Evolutionary conservation across 2,113 vertebrate species (phyloP), one percentile per base, ranked within the genome.

Genomic region (Aegotheles bennettii): DNA sequence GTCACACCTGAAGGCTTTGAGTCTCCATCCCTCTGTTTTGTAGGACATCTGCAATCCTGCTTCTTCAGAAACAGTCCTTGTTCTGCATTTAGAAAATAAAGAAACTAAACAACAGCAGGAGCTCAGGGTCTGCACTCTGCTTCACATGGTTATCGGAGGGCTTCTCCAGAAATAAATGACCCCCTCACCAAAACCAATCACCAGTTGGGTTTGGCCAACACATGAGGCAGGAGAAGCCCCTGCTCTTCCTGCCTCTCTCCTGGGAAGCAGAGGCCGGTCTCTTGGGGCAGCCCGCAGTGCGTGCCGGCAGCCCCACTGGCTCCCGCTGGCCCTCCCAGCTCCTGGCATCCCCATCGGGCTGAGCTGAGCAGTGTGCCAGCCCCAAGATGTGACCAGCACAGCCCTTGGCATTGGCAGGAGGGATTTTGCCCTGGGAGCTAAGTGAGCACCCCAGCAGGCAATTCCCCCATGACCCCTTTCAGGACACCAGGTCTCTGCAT

Each of bases 221-320:
- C 1, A 0, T 18, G 42, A 93, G 74, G 47, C 17, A 45, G 53
- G 29, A 68, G 28, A 48, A 20, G 3, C 6, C 45, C 5, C 25
- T 81, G 26, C 36, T 61, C 45, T 87, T 18, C 9, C 36, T 1
- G 0, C 48, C 51, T 38, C 28, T 87, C 9, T 51, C 43, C 28
- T 64, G 54, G 40, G n/a, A 64, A 40, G n/a, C 2, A 1, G 24
- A 76, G 25, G 4, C n/a, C 8, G 6, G n/a, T 40, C 36, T 68
- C 53, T 29, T 26, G 45, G 53, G 45, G 56, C 31, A 83, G 54
- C 23, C 35, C 9, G 43, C 12, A 2, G 47, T 59, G 40, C 4
- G 0, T 83, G 36, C 6, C 25, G 26, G 31, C 31, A 81, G 50
- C 8, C 18, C 54, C 0, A 0, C 0, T 0, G 8, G 73, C 12